Evolutionary conservation across 35 echinoderm and acorn worm genomes (phyloP).

Genomic region (Heliocidaris erythrogramma): DNA sequence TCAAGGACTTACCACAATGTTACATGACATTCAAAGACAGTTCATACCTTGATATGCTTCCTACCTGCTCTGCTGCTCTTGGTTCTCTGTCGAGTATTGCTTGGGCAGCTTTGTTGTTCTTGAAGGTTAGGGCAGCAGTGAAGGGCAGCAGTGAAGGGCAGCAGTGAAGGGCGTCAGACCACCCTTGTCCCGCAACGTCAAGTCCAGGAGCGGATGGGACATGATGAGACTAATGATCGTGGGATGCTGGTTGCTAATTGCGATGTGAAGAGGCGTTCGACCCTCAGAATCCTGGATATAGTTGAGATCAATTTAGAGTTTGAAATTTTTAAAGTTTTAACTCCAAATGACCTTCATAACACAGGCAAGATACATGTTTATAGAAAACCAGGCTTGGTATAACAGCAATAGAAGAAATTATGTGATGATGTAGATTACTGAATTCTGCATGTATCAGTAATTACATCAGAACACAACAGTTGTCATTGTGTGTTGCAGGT

Average conservation of each 20-base stretch:
- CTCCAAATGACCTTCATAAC: no score
- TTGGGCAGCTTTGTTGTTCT: conserved; percentile 99
- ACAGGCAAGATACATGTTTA: no score
- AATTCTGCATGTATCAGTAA: no score
- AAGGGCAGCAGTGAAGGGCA: no score
- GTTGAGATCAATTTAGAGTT: neutral
- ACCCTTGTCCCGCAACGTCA: conserved; percentile 85
- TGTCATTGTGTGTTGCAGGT: no score
- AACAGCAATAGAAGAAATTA: no score
- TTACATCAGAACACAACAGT: no score
- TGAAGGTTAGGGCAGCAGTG: conserved; percentile 91
- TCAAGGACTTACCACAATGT: no score
- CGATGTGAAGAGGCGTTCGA: conserved; percentile 88
- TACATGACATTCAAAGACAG: no score
- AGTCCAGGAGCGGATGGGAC: conserved; percentile 93
- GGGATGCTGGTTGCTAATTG: conserved; percentile 93
- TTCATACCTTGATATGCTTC: neutral
- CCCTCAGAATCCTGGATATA: conserved; percentile 81
- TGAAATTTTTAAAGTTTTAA: no score
- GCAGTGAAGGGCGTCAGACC: conserved; percentile 94
- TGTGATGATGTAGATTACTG: no score
- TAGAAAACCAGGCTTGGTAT: no score
- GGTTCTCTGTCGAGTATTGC: conserved; percentile 91
- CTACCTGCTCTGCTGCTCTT: conserved; percentile 90
- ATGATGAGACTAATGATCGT: conserved; percentile 87